Conservation (phyloP, 2,888 invertebrate species). For the Lamproptera curius region DNA sequence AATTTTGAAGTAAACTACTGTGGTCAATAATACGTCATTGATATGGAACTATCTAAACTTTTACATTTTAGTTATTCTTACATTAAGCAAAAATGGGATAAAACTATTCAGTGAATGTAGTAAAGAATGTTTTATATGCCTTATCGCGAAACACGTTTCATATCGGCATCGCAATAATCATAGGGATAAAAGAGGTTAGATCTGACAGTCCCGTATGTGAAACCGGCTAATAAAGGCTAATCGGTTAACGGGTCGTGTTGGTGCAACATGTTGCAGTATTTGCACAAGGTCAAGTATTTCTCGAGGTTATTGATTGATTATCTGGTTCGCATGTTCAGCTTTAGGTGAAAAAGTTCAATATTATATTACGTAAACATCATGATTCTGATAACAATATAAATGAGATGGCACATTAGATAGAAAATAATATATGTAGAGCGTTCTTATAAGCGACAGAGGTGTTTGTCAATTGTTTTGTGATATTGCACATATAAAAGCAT, state of each 20-base stretch:
- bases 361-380: background rate
- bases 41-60: too few species aligned
- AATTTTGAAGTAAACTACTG: too few species aligned
- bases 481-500: too few species aligned
- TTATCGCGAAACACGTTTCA: background rate
- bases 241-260: constrained; percentile 23
- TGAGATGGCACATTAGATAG: background rate
- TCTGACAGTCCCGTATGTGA: constrained; percentile 25
- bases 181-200: background rate
- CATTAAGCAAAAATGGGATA: too few species aligned
- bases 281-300: background rate
- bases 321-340: background rate
- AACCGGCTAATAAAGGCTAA: constrained; percentile 28
- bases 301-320: background rate
- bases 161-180: background rate
- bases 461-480: too few species aligned
- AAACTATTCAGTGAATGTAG: too few species aligned
- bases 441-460: background rate
- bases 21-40: too few species aligned
- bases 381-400: background rate
- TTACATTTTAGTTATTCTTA: too few species aligned
- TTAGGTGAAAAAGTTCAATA: background rate
- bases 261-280: constrained; percentile 1
- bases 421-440: background rate
- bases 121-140: background rate